phyloP scores from a whole-genome alignment of 2,113 vertebrate genomes.

The human region GRCh38 chr5:8775001-8775500 shows the following conservation, averaged over 20 bases:
- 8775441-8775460: background rate
- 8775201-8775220: background rate
- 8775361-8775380: background rate
- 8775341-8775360: background rate
- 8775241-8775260: background rate
- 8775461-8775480: rapidly evolving
- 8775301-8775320: background rate
- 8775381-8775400: background rate
- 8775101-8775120: background rate
- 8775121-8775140: background rate
- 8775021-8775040: too few species aligned
- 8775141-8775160: background rate
- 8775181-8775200: background rate
- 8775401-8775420: rapidly evolving
- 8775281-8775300: background rate
- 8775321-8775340: background rate
- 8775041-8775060: too few species aligned
- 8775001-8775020: too few species aligned
- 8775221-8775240: background rate
- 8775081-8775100: background rate
- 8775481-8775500: background rate
- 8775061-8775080: background rate
- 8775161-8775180: background rate
- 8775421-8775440: background rate
- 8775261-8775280: background rate